Conservation (phyloP, 2,888 invertebrate species). For the Ophion slaviceki region DNA sequence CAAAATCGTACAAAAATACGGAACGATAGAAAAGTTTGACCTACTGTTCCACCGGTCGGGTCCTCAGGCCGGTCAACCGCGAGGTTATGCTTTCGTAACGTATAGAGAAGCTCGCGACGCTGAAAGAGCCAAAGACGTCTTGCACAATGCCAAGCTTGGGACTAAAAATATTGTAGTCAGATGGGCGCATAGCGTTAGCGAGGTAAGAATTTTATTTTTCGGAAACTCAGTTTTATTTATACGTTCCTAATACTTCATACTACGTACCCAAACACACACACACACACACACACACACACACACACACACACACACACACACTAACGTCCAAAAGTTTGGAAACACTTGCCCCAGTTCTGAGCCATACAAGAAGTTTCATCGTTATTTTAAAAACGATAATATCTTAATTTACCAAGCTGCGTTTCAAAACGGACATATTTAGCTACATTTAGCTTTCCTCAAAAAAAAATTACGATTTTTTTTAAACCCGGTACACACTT, state of each 20-base stretch:
- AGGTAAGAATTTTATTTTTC: constrained; percentile 83
- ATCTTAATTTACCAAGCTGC: too few relatives aligned
- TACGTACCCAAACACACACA: too few relatives aligned
- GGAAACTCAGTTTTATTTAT: background rate
- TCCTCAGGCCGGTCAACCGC: constrained; percentile 93
- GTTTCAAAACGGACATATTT: too few relatives aligned
- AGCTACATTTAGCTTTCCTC: too few relatives aligned
- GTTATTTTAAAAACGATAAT: too few relatives aligned
- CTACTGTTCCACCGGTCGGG: constrained; percentile 97
- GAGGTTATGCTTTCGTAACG: constrained; percentile 97
- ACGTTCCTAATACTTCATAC: background rate
- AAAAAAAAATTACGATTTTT: too few relatives aligned
- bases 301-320: too few relatives aligned
- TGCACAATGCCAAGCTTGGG: constrained; percentile 91
- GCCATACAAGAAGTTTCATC: too few relatives aligned
- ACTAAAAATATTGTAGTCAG: constrained; percentile 91
- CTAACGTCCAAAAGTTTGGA: too few relatives aligned
- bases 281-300: too few relatives aligned
- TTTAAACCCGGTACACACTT: too few relatives aligned
- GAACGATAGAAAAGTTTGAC: constrained; percentile 97
- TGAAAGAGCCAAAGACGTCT: constrained; percentile 88
- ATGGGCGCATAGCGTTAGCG: constrained; percentile 90
- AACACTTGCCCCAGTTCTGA: too few relatives aligned
- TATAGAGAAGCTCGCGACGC: constrained; percentile 89
- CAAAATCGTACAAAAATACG: constrained; percentile 98